Percentiles rank a stretch among this genome's conserved stretches.
Conservation (phyloP, 2,113 vertebrate genomes). For the Cyprinodon tularosa region DNA sequence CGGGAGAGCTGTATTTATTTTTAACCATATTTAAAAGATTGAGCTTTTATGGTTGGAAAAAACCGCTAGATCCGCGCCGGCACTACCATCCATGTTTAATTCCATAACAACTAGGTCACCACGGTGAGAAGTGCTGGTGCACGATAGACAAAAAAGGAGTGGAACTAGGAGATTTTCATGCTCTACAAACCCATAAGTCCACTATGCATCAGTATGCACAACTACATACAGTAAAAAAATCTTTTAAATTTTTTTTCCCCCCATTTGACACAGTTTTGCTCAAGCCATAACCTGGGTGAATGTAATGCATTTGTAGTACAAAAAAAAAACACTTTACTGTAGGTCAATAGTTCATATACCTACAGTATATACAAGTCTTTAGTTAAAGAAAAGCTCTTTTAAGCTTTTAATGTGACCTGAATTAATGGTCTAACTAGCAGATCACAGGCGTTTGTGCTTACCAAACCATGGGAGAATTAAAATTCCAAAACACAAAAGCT, state of each 20-base stretch:
- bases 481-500: neutral
- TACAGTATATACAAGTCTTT: neutral
- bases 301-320: neutral
- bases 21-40: too few species aligned
- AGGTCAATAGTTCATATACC: neutral
- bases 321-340: neutral
- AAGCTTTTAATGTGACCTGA: slow-evolving; percentile 32
- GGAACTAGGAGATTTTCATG: slow-evolving; percentile 4
- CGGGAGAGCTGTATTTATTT: too few species aligned
- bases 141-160: neutral
- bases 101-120: slow-evolving; percentile 17
- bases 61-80: too few species aligned
- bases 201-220: neutral
- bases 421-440: slow-evolving; percentile 24
- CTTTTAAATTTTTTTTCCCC: neutral
- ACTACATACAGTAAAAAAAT: neutral
- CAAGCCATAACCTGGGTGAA: neutral
- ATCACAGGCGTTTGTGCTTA: slow-evolving; percentile 41
- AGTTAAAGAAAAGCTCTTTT: slow-evolving; percentile 18
- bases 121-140: slow-evolving; percentile 16
- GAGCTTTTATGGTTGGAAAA: too few species aligned
- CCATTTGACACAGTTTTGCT: neutral
- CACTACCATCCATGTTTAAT: too few species aligned
- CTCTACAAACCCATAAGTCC: neutral
- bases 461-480: neutral